Base-by-base conservation (phyloP, 2,888 invertebrate genomes). In the Eupithecia dodoneata region DNA sequence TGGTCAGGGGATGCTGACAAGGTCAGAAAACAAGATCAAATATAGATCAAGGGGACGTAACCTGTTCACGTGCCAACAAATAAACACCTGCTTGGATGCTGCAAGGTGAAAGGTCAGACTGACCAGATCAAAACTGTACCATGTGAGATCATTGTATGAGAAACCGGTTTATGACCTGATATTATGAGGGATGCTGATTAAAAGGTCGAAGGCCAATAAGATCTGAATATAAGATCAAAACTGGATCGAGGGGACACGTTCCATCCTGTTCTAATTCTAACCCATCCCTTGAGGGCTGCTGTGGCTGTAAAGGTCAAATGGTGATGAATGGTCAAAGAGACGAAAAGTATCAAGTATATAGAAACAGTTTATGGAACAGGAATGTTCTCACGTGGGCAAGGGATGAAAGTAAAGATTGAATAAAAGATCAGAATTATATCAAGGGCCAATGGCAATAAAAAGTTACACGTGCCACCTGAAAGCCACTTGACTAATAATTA, bases 231-330 rank as follows among this genome's bases (percentile, higher is more conserved):
- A 76, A 76, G 76, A 76, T 76, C 55, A 76, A 76, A 78, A 72
- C 69, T 76, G 65, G 71, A 76, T 80, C 85, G 83, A 73, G 81
- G 85, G 85, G 52, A 65, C n/a, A 79, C 79, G 67, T 74, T 72
- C 69, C 59, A 44, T 15, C 13, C 41, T 44, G 42, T 66, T 42
- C 7, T n/a, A n/a, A n/a, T n/a, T n/a, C n/a, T 15, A 66, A 15
- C 15, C 13, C 41, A 65, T 45, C 18, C 30, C 12, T 63, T 63
- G 7, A 15, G 13, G 47, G 76, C 73, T 69, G 59, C 72, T 72
- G 76, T 59, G 30, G 63, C 0, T n/a, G 3, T 15, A 66, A 67
- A 67, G 5, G 72, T 59, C 18, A 42, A 65, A 15, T 52, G 2
- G 7, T 45, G 45, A 45, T 49, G 47, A 12, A 12, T 12, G 47